Evolutionary conservation across 2,113 vertebrate species (phyloP), one percentile per base, ranked within the genome.

Genomic region (Myiozetetes cayanensis): DNA sequence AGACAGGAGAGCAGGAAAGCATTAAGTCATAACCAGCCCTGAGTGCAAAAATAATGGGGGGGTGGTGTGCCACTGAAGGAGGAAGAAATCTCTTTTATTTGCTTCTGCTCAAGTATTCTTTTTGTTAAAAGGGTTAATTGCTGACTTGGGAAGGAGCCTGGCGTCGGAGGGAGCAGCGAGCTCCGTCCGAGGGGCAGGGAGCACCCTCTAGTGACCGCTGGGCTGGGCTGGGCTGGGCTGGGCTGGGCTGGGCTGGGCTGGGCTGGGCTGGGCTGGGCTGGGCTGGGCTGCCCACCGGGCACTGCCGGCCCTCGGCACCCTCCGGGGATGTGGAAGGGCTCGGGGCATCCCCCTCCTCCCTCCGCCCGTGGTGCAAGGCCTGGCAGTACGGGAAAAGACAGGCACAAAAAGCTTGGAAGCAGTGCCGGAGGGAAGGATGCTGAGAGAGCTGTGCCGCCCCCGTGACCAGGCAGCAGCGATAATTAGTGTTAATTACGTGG

Each of bases 141-240:
- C 61, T 65, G 65, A 1, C 39, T 47, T 24, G 12, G 52, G 67
- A 9, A 85, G 24, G 71, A 67, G 49, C 82, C 8, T 39, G 10
- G 5, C 6, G 41, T 18, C 5, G 66, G 50, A 70, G 62, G 19
- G 43, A 85, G 7, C 53, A 4, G 14, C 5, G 31, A 90, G 72
- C 37, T 72, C 58, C 70, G 27, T 95, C 94, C 21, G 55, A 89
- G 97, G 96, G 89, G 76, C 97, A 27, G 13, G 56, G 93, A 92
- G 98, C 96, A 88, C 98, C 98, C 97, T 96, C 98, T 98, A 97
- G 97, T 97, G 98, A 89, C 96, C 50, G 23, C 76, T 49, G 89
- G 37, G 31, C 62, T 13, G 4, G 19, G 82, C 78, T 55, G 77
- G 37, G 37, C 37, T 39, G 37, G 37, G 37, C 37, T 39, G 37